A percentile compares a stretch with the other conserved stretches of the same genome.
phyloP scores from a whole-genome alignment of 2,113 vertebrate genomes.

The Natator depressus region DNA sequence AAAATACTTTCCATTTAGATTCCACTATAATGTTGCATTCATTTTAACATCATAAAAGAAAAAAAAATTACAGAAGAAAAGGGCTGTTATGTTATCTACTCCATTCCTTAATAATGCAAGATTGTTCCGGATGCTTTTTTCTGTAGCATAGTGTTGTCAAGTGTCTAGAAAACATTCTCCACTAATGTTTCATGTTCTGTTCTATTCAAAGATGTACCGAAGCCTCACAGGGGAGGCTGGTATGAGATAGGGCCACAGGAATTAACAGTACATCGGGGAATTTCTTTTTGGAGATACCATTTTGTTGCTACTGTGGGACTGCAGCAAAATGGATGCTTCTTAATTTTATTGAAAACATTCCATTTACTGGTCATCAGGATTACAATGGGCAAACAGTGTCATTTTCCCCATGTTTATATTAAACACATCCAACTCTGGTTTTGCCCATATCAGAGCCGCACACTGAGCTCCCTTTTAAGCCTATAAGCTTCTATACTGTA shows the following conservation, averaged over 20 bases:
- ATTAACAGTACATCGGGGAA: background rate
- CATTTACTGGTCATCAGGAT: background rate
- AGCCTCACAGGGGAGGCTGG: background rate
- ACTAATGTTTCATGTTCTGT: background rate
- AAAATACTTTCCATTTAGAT: constrained; percentile 11
- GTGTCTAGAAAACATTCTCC: background rate
- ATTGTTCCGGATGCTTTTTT: background rate
- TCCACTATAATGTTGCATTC: background rate
- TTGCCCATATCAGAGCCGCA: background rate
- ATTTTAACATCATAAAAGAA: background rate
- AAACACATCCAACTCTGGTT: background rate
- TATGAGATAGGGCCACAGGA: background rate
- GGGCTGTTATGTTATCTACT: background rate
- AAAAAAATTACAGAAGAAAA: background rate
- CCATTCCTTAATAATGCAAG: accelerated
- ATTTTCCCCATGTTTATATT: constrained; percentile 41
- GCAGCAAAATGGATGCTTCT: background rate
- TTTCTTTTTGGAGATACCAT: background rate
- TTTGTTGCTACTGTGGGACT: background rate
- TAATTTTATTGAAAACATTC: background rate
- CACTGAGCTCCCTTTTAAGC: background rate
- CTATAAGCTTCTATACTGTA: background rate
- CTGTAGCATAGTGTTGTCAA: background rate
- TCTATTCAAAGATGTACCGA: background rate
- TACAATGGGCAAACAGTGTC: constrained; percentile 1